Conservation (phyloP, 2,888 invertebrate species). For the Branchinecta sandiegonensis region DNA sequence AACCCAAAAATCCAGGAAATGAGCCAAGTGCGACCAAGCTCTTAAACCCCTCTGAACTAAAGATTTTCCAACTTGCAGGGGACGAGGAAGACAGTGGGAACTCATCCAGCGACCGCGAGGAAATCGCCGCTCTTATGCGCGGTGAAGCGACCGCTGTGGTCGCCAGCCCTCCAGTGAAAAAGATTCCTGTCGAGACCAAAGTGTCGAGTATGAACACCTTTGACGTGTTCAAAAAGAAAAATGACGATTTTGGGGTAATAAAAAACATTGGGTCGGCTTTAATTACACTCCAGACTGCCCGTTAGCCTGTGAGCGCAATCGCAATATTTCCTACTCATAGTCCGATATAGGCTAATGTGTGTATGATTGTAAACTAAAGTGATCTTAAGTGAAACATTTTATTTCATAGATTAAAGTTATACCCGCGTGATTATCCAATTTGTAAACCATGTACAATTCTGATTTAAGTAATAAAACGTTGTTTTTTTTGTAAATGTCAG, state of each 20-base stretch:
- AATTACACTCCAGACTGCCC: conserved; percentile 5
- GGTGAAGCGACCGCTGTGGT: neutral
- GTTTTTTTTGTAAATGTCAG: no score
- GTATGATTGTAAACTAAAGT: no score
- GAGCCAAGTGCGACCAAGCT: no score
- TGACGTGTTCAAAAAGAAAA: neutral
- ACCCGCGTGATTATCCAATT: no score
- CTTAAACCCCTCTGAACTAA: neutral
- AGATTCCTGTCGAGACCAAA: neutral
- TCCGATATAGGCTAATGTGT: no score
- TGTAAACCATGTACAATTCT: no score
- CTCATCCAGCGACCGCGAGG: neutral
- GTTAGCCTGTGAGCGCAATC: neutral
- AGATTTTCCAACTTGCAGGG: neutral
- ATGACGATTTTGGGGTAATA: conserved; percentile 5
- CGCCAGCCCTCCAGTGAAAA: neutral
- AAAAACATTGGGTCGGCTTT: conserved; percentile 6
- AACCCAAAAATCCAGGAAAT: no score
- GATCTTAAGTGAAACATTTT: no score
- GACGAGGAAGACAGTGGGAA: neutral
- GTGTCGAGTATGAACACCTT: no score
- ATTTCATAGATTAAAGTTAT: no score
- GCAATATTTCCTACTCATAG: no score
- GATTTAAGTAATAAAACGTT: no score
- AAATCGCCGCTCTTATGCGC: neutral